These are phyloP conservation scores for Pygocentrus nattereri DNA, from an alignment of 2,797 vertebrate species.

Conservation along the genomic window DNA sequence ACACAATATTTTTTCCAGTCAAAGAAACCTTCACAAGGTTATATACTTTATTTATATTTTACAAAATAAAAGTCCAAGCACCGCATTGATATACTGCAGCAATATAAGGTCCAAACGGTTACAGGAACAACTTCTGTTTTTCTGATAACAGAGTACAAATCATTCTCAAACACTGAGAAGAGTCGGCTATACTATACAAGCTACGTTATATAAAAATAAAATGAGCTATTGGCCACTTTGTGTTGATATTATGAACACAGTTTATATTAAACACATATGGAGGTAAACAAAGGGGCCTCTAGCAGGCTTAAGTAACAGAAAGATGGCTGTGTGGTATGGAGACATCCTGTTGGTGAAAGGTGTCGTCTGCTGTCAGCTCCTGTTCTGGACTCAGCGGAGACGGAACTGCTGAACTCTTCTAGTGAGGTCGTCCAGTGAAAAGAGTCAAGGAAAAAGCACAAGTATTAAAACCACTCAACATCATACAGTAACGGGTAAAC, in stretches of 20 bases:
- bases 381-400: slow-evolving; percentile 69
- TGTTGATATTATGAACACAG: neutral
- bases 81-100: slow-evolving; percentile 7
- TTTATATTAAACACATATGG: slow-evolving; percentile 8
- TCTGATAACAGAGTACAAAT: neutral
- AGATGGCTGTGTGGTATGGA: neutral
- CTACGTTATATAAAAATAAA: neutral
- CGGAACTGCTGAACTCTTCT: slow-evolving; percentile 81
- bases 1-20: slow-evolving; percentile 20
- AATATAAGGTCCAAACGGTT: neutral
- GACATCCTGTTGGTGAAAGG: neutral
- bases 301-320: neutral
- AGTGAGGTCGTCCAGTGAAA: slow-evolving; percentile 86
- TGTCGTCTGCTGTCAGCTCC: slow-evolving; percentile 2
- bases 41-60: slow-evolving; percentile 28
- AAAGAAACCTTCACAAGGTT: slow-evolving; percentile 50
- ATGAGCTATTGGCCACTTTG: neutral
- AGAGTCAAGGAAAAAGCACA: slow-evolving; percentile 78
- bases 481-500: too few species aligned
- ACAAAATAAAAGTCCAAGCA: slow-evolving; percentile 47
- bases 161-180: neutral
- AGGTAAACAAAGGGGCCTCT: neutral
- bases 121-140: neutral
- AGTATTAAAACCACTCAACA: too few species aligned
- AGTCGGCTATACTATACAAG: neutral